These are phyloP conservation scores for Torymus aiolomorphi DNA, from an alignment of 2,888 invertebrate genomes.

Conservation along the genomic window DNA sequence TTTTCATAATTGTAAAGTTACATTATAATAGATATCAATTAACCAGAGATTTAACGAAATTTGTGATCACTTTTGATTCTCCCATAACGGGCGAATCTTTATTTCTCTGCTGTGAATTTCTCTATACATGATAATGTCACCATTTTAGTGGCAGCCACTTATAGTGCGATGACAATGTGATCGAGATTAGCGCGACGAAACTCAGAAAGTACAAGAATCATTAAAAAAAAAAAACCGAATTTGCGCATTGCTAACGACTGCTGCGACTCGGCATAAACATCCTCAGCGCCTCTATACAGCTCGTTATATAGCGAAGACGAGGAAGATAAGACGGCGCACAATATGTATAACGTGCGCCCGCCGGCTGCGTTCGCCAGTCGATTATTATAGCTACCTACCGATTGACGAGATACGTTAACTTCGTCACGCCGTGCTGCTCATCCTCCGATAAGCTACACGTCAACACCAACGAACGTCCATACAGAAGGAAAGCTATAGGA, in stretches of 20 bases:
- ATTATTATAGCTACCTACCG: conserved; percentile 43
- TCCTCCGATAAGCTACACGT: too few relatives aligned
- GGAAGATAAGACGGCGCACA: conserved; percentile 31
- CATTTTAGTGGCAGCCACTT: too few relatives aligned
- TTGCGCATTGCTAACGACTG: neutral
- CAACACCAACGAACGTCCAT: too few relatives aligned
- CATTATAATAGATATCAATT: too few relatives aligned
- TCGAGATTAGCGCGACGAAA: neutral
- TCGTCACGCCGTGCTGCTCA: neutral
- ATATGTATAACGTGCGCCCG: conserved; percentile 36
- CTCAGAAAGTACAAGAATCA: neutral
- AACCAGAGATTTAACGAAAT: too few relatives aligned
- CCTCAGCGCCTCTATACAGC: neutral
- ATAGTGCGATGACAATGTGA: too few relatives aligned
- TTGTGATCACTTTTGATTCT: too few relatives aligned
- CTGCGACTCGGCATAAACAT: conserved; percentile 12
- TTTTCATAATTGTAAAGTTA: too few relatives aligned
- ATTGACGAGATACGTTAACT: conserved; percentile 32
- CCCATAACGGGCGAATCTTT: too few relatives aligned
- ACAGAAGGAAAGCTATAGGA: too few relatives aligned
- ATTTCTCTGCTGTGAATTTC: too few relatives aligned
- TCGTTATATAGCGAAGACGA: neutral
- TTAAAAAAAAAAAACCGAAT: neutral
- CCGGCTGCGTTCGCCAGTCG: conserved; percentile 15
- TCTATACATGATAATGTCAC: too few relatives aligned